Conservation (phyloP, 2,113 vertebrate genomes). For the Ictalurus punctatus region DNA sequence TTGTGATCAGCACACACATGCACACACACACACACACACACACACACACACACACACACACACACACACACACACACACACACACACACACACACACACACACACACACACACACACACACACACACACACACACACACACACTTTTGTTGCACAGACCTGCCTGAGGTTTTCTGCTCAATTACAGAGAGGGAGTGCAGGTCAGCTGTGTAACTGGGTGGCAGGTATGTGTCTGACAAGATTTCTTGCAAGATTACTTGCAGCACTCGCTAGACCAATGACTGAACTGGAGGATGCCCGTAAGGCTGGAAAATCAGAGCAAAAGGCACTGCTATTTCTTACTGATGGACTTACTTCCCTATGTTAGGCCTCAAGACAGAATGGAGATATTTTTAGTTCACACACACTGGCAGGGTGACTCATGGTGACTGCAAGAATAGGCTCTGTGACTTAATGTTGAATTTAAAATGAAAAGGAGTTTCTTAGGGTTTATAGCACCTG, state of each 20-base stretch:
- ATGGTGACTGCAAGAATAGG: constrained; percentile 23
- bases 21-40: neutral
- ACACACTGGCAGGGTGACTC: neutral
- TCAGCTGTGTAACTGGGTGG: constrained; percentile 62
- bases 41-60: neutral
- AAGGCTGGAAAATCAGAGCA: constrained; percentile 11
- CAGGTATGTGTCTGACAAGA: constrained; percentile 58
- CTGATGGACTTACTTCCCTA: neutral
- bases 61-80: neutral
- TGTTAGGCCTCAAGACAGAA: neutral
- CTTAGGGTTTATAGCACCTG: neutral
- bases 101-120: neutral
- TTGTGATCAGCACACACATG: constrained; percentile 39
- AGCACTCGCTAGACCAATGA: constrained; percentile 47
- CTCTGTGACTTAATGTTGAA: neutral
- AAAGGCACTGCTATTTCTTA: constrained; percentile 10
- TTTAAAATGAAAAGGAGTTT: neutral
- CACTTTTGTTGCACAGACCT: constrained; percentile 45
- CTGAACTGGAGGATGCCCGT: constrained; percentile 51
- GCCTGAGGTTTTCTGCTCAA: constrained; percentile 68
- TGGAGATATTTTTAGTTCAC: constrained; percentile 17
- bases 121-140: neutral
- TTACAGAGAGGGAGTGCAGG: constrained; percentile 52
- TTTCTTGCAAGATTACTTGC: constrained; percentile 58
- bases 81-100: neutral